Base-by-base conservation (phyloP, 2,797 vertebrate species). In the Coregonus ussuriensis region DNA sequence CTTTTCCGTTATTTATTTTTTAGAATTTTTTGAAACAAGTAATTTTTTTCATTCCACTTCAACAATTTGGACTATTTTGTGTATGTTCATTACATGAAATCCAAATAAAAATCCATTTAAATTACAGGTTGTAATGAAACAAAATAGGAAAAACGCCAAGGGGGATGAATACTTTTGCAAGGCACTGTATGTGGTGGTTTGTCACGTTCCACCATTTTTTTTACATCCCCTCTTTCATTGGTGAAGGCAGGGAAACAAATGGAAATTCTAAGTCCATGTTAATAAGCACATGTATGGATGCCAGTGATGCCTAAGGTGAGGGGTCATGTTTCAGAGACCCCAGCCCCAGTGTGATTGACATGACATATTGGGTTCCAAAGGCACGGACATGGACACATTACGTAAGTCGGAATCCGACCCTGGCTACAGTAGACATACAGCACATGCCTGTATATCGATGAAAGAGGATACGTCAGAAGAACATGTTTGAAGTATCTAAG, bases 251-350 rank as follows among this genome's bases (percentile, higher is more conserved):
- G 2, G 35, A 33, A 62, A 76, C 83, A 87, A 78, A 84, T 84
- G 59, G 76, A 75, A 77, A 86, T 84, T 82, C 79, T 70, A 65
- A 68, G 70, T n/a, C 4, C 6, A 31, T 3, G 31, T 56, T 4
- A 1, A 18, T 18, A 52, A 25, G 16, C 82, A 85, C 67, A 80
- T 81, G 83, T 51, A 52, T 29, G 65, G 74, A 84, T 80, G 68
- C 71, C 71, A 25, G 4, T 0, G 56, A 78, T 74, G 78, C 77
- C 59, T 73, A 6, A 13, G 76, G 72, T 75, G 37, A 77, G 13
- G 3, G 16, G 71, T 54, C 72, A 62, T 52, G 67, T 70, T 18
- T 52, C 16, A 51, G 5, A 29, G 47, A 47, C 72, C 72, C 16
- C 1, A 68, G 31, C 66, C 66, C 16, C 67, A 41, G 31, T 69